These are phyloP conservation scores for Uropetala carovei DNA, from an alignment of 2,888 invertebrate genomes.

Conservation along the genomic window DNA sequence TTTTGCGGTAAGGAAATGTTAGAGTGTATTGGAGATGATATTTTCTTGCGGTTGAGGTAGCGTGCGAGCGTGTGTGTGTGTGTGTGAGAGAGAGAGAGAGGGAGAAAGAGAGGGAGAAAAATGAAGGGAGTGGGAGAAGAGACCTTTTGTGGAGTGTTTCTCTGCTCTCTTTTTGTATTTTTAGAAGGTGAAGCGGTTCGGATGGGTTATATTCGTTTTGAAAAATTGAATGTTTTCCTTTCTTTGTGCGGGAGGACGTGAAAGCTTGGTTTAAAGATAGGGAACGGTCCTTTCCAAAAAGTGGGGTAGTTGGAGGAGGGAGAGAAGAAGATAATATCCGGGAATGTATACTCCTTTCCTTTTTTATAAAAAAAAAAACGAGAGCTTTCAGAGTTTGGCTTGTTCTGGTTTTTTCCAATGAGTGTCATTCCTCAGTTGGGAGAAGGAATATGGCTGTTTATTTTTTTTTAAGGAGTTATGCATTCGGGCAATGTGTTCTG, in stretches of 20 bases:
- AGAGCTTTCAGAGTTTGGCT: not conserved
- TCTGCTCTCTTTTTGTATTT: not conserved
- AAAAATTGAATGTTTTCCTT: conserved; percentile 58
- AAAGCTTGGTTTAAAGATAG: conserved; percentile 44
- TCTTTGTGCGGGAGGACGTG: conserved; percentile 11
- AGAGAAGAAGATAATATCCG: conserved; percentile 1
- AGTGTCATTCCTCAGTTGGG: not conserved
- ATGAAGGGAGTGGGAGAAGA: not conserved
- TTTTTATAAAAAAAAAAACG: not conserved
- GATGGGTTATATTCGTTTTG: conserved; percentile 51
- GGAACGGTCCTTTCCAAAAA: conserved; percentile 7
- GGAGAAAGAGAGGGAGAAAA: too few relatives aligned
- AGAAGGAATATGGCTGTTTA: not conserved
- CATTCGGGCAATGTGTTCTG: not conserved
- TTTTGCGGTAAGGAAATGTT: conserved; percentile 52
- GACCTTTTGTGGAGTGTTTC: conserved; percentile 1
- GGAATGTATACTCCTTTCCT: not conserved
- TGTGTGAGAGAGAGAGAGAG: too few relatives aligned
- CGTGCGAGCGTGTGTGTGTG: not conserved
- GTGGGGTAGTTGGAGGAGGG: not conserved
- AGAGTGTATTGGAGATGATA: conserved; percentile 54
- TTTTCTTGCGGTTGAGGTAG: conserved; percentile 5
- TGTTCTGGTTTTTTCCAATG: not conserved
- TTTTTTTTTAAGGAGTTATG: not conserved
- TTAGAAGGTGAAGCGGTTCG: conserved; percentile 37